Percentiles rank a stretch among this genome's conserved stretches.
Conservation (phyloP, 2,888 invertebrate species). For the Melieria omissa region DNA sequence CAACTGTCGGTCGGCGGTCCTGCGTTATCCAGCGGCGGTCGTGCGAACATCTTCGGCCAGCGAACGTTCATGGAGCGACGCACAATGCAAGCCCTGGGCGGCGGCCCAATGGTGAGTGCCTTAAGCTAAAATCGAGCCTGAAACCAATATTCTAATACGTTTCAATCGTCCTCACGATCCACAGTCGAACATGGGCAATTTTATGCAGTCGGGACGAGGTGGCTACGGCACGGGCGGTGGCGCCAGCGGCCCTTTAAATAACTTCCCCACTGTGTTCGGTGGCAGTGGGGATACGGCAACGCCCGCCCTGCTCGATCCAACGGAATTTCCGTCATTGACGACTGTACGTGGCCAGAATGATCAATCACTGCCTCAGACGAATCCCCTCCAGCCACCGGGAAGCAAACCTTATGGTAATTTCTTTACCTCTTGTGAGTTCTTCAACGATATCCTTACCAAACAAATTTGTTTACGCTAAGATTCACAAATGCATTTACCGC, state of each 20-base stretch:
- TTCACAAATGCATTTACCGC: slow-evolving; percentile 11
- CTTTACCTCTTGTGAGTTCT: slow-evolving; percentile 68
- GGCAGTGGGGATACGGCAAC: slow-evolving; percentile 81
- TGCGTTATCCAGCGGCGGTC: slow-evolving; percentile 70
- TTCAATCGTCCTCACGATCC: neutral
- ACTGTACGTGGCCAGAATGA: slow-evolving; percentile 82
- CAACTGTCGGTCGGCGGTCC: slow-evolving; percentile 70
- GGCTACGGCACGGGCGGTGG: slow-evolving; percentile 71
- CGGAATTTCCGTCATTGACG: slow-evolving; percentile 92
- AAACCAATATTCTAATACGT: slow-evolving; percentile 5
- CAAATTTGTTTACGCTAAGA: slow-evolving; percentile 47
- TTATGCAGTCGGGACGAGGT: slow-evolving; percentile 72
- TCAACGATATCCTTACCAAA: slow-evolving; percentile 55
- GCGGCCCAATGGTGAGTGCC: slow-evolving; percentile 65
- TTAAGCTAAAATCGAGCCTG: neutral
- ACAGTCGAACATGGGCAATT: slow-evolving; percentile 74
- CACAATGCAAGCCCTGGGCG: slow-evolving; percentile 69
- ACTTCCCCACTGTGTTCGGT: slow-evolving; percentile 86
- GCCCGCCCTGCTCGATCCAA: slow-evolving; percentile 89
- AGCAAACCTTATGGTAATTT: slow-evolving; percentile 90
- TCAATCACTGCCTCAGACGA: slow-evolving; percentile 81
- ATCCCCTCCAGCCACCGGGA: slow-evolving; percentile 89
- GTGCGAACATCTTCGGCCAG: slow-evolving; percentile 80
- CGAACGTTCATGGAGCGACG: slow-evolving; percentile 83
- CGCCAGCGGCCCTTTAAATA: slow-evolving; percentile 73